phyloP scores from a whole-genome alignment of 1,140 invertebrate genomes.

The Calycopis cecrops region DNA sequence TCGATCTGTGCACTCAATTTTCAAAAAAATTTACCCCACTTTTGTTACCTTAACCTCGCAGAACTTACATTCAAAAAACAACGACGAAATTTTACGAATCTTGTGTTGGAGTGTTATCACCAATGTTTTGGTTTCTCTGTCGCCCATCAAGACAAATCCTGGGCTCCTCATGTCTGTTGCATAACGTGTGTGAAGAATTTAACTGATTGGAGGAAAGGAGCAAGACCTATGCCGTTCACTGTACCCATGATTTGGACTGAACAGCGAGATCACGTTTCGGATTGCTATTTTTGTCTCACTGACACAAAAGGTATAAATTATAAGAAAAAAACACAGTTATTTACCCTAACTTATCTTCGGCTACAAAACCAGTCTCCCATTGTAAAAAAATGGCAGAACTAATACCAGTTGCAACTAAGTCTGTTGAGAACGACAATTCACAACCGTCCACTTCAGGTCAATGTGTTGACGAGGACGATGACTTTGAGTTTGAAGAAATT shows the following conservation, averaged over 20 bases:
- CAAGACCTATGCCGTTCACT: no score
- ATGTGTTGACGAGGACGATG: conserved; percentile 21
- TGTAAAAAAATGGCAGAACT: conserved; percentile 23
- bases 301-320: conserved; percentile 19
- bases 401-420: conserved; percentile 21
- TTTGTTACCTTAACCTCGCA: no score
- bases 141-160: conserved; percentile 27
- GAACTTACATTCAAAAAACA: no score
- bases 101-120: no score
- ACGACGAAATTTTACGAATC: no score
- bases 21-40: no score
- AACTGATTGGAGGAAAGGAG: conserved; percentile 8
- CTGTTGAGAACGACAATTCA: conserved; percentile 19
- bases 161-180: conserved; percentile 30
- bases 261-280: conserved; percentile 26
- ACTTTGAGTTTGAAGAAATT: conserved; percentile 20
- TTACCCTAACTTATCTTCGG: conserved; percentile 15
- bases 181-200: conserved; percentile 16
- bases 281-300: conserved; percentile 36
- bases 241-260: conserved; percentile 35
- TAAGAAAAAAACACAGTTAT: conserved; percentile 22
- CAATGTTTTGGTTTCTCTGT: conserved; percentile 27
- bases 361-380: conserved; percentile 21
- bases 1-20: no score
- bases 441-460: conserved; percentile 22